Evolutionary conservation across 2,113 vertebrate species (phyloP).

Genomic region (Labeo catla): DNA sequence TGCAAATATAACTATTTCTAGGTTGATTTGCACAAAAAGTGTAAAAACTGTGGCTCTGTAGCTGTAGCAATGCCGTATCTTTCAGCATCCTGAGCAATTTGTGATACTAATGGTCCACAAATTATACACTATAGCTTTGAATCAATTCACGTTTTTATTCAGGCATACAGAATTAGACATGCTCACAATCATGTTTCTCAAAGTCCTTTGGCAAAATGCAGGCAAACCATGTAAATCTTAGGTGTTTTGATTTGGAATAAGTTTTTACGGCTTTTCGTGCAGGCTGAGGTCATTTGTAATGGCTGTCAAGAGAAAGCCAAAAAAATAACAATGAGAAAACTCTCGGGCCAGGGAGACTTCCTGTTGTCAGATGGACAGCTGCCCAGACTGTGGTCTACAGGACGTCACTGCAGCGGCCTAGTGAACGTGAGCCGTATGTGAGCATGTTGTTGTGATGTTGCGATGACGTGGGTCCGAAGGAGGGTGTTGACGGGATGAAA

Average conservation of each 20-base stretch:
- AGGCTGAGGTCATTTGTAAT: background rate
- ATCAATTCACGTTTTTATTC: background rate
- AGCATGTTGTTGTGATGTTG: slow-evolving; percentile 23
- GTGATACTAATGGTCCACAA: background rate
- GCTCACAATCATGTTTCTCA: background rate
- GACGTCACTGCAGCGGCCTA: slow-evolving; percentile 34
- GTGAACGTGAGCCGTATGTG: slow-evolving; percentile 36
- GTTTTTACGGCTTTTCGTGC: background rate
- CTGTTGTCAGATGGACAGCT: slow-evolving; percentile 48
- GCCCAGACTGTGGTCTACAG: slow-evolving; percentile 54
- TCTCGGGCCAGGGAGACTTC: slow-evolving; percentile 26
- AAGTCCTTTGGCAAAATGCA: background rate
- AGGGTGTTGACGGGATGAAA: slow-evolving; percentile 44
- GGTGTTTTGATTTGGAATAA: background rate
- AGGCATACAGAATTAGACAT: background rate
- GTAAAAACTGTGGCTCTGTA: background rate
- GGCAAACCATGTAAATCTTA: background rate
- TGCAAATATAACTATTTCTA: background rate
- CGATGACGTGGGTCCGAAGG: slow-evolving; percentile 36
- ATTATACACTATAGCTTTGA: background rate
- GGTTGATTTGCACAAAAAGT: background rate
- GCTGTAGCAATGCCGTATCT: background rate
- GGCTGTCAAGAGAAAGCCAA: slow-evolving; percentile 18
- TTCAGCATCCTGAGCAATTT: background rate
- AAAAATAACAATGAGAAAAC: slow-evolving; percentile 28